Evolutionary conservation across 2,888 invertebrate species (phyloP), one percentile per base, ranked within the genome.

Genomic region (Desoria tigrina): DNA sequence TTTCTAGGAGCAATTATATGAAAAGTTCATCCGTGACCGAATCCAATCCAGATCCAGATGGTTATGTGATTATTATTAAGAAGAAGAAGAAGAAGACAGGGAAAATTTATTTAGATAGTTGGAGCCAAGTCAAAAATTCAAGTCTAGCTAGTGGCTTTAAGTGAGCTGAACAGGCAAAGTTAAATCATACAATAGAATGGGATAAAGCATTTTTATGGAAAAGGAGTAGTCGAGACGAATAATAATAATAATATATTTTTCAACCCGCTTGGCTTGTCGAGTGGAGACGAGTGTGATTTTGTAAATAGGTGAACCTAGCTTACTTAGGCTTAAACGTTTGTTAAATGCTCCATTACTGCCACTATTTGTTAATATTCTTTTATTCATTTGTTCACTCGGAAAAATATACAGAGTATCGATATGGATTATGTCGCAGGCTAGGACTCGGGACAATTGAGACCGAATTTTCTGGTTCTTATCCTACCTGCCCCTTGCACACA

Each of bases 31-130:
- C 45, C 45, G 45, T 45, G 45, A 45, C 45, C 45, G 23, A 45
- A 45, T 45, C 45, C 45, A 45, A 45, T 45, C 23, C 45, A 45
- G 45, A 45, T 45, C 45, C 45, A 45, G 45, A 45, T 45, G 45
- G 45, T 45, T 45, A 45, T 45, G 45, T 45, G 45, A 45, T 45
- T 45, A 45, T 21, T 21, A 45, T 45, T 45, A 45, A 45, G 45
- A 45, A n/a, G 32, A 32, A 4, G 11, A 16, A 16, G 23, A 45
- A 45, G 4, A 45, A n/a, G 32, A 32, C 32, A 32, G 45, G 45
- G 23, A 45, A 45, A 9, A 45, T 45, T 45, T 45, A 45, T 45
- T 45, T 45, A 45, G 23, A 32, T 32, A 4, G 32, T 32, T 32
- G 32, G 32, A 32, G 32, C 32, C 32, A 32, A 11, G 32, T 4